These are phyloP conservation scores for Lepetodrilus schrolli DNA, from an alignment of 2,888 invertebrate genomes.

Conservation along the genomic window DNA sequence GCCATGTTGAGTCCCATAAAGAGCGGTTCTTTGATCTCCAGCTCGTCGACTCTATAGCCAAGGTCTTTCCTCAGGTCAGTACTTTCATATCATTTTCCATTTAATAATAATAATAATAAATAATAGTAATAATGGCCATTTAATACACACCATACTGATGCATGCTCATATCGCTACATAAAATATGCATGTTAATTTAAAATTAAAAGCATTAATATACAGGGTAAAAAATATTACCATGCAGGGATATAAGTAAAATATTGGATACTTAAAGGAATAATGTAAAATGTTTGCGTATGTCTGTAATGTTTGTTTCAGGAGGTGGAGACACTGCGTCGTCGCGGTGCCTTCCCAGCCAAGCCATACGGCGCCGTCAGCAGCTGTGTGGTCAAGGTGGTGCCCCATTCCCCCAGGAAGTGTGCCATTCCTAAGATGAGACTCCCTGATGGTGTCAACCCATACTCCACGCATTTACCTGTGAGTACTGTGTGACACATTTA, in stretches of 20 bases:
- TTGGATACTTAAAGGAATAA: no score
- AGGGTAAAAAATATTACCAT: no score
- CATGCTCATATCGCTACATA: no score
- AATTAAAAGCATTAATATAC: no score
- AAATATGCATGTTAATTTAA: no score
- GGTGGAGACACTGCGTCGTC: slow-evolving; percentile 48
- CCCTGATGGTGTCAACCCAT: slow-evolving; percentile 70
- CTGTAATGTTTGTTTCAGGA: slow-evolving; percentile 45
- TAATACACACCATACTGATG: no score
- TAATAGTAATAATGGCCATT: no score
- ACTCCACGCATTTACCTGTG: slow-evolving; percentile 59
- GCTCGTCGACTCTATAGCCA: slow-evolving; percentile 58
- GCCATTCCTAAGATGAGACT: slow-evolving; percentile 49
- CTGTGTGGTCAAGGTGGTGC: slow-evolving; percentile 34
- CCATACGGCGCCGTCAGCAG: slow-evolving; percentile 65
- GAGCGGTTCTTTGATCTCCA: slow-evolving; percentile 69
- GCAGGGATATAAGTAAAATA: no score
- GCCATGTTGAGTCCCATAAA: slow-evolving; percentile 61
- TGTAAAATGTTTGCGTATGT: no score
- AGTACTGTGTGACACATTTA: no score
- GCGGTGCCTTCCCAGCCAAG: slow-evolving; percentile 52
- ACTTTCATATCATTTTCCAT: no score
- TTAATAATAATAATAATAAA: no score
- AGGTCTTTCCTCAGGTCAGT: slow-evolving; percentile 67
- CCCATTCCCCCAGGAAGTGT: slow-evolving; percentile 43